These are phyloP conservation scores for Limenitis arthemis DNA, from an alignment of 2,888 invertebrate species.

Conservation along the genomic window DNA sequence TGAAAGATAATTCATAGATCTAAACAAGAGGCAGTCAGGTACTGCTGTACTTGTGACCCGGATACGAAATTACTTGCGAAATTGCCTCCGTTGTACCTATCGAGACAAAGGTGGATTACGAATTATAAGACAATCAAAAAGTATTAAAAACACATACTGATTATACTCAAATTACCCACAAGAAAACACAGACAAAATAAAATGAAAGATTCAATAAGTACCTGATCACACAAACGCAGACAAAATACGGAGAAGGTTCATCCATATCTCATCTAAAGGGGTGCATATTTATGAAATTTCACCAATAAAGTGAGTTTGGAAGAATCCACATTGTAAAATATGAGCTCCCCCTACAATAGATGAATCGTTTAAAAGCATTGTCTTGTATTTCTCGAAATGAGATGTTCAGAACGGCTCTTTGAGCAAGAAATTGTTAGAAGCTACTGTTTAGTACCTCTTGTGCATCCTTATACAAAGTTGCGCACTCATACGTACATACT, in stretches of 20 bases:
- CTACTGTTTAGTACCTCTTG: slow-evolving; percentile 25
- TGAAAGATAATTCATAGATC: too few relatives aligned
- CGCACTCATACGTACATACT: slow-evolving; percentile 18
- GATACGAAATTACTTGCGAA: too few relatives aligned
- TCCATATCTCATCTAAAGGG: slow-evolving; percentile 28
- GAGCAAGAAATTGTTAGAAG: slow-evolving; percentile 29
- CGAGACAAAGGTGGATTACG: too few relatives aligned
- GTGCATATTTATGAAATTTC: slow-evolving; percentile 37
- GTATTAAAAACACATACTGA: background rate
- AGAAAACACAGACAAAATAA: slow-evolving; percentile 7
- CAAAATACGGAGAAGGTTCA: slow-evolving; percentile 21
- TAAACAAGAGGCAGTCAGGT: too few relatives aligned
- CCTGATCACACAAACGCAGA: slow-evolving; percentile 18
- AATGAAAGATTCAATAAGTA: slow-evolving; percentile 19
- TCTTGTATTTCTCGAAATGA: slow-evolving; percentile 52
- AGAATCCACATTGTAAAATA: slow-evolving; percentile 40
- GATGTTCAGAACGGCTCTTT: slow-evolving; percentile 30
- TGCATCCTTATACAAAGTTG: slow-evolving; percentile 9
- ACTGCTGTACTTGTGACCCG: too few relatives aligned
- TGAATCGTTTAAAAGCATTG: slow-evolving; percentile 65
- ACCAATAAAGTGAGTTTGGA: slow-evolving; percentile 32
- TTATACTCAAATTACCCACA: background rate
- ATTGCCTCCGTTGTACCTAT: too few relatives aligned
- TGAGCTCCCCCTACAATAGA: slow-evolving; percentile 47
- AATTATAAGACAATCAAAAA: too few relatives aligned